phyloP scores from a whole-genome alignment of 2,888 invertebrate genomes.

The Dascillus cervinus region DNA sequence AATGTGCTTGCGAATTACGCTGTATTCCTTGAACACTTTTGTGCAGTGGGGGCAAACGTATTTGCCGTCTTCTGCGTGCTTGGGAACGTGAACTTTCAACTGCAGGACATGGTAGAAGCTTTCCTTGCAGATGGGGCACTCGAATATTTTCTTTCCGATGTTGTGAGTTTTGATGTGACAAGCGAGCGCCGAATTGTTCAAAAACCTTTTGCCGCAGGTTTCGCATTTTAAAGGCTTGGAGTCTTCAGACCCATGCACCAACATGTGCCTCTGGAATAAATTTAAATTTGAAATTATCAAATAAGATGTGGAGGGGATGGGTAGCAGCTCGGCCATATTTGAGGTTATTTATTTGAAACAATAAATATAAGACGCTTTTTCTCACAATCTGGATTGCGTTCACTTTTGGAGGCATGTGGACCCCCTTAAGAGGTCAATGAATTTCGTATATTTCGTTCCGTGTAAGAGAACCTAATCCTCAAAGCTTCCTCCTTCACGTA shows the following conservation, averaged over 20 bases:
- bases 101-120: slow-evolving; percentile 57
- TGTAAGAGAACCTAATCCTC: no score
- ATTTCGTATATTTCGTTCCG: no score
- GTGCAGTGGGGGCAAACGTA: slow-evolving; percentile 64
- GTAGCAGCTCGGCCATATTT: background rate
- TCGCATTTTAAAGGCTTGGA: slow-evolving; percentile 62
- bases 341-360: slow-evolving; percentile 3
- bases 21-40: slow-evolving; percentile 61
- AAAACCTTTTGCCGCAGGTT: slow-evolving; percentile 57
- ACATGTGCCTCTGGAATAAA: slow-evolving; percentile 50
- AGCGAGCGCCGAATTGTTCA: slow-evolving; percentile 63
- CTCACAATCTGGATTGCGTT: no score
- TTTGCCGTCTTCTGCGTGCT: slow-evolving; percentile 55
- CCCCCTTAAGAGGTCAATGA: no score
- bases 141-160: slow-evolving; percentile 54
- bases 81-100: slow-evolving; percentile 58
- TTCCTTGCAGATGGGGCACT: slow-evolving; percentile 66
- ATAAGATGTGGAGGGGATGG: background rate
- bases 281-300: no score
- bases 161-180: slow-evolving; percentile 65
- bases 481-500: no score
- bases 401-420: no score
- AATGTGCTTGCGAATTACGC: slow-evolving; percentile 65
- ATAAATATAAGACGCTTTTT: slow-evolving; percentile 1
- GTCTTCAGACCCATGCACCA: slow-evolving; percentile 59